Base-by-base conservation (phyloP, 2,113 vertebrate species). In the Ondatra zibethicus region DNA sequence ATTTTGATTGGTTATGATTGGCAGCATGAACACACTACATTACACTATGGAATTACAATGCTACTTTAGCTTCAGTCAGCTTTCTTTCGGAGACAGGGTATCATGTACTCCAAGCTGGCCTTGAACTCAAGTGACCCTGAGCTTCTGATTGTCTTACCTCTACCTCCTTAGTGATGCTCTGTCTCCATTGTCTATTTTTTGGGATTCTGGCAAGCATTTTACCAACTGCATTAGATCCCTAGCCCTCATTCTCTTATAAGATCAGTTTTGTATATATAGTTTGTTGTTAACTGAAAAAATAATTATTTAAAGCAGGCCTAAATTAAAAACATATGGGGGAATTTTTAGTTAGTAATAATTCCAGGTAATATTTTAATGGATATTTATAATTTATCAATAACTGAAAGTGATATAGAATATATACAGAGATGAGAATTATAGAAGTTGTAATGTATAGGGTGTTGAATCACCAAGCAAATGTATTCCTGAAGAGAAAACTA, bases 341-440 rank as follows among this genome's bases (percentile, higher is more conserved):
- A 70, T 19, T 61, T 70, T 19, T 0, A 33, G 2, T 55, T 55
- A 94, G 42, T 85, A 85, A 63, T 52, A 73, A 82, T 16, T 72
- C 63, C 73, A 47, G 88, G 55, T 65, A 7, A 21, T 88, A 82
- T 76, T 89, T 91, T 31, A 85, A 42, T 91, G 36, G 13, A 66
- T 66, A 75, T 7, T 84, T 93, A 39, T 58, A 82, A 58, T 29
- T 85, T 72, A 88, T 75, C 80, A 70, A 80, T 92, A 90, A 61
- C 0, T 31, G 3, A 6, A 88, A 21, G 29, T 45, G 65, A 88
- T 88, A 92, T 86, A 61, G 42, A 90, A 68, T n/a, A 3, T 80
- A 81, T 23, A 75, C 42, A 81, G 68, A 82, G 19, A 89, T 73
- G 10, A 90, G 13, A 80, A 93, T 47, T 78, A 92, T 81, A 31